Conservation (phyloP, 2,888 invertebrate species). For the Neuroscelio doddi region DNA sequence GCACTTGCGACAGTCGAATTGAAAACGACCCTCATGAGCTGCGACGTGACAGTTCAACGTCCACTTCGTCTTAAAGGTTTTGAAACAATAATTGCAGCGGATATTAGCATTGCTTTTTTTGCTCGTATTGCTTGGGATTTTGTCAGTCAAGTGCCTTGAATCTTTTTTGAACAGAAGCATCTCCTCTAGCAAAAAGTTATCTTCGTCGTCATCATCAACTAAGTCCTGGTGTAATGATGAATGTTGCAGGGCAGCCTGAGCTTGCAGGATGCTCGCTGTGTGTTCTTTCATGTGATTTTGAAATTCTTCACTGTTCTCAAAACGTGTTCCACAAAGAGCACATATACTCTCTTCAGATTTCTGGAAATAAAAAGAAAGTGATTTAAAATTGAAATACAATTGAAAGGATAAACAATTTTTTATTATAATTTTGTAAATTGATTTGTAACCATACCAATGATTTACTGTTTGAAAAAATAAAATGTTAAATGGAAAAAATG, state of each 20-base stretch:
- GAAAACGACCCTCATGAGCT: constrained; percentile 69
- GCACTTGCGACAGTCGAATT: constrained; percentile 69
- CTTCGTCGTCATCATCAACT: constrained; percentile 47
- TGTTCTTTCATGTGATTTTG: constrained; percentile 62
- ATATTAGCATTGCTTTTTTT: constrained; percentile 42
- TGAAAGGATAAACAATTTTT: neutral
- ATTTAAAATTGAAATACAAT: neutral
- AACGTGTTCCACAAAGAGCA: constrained; percentile 51
- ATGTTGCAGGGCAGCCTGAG: constrained; percentile 42
- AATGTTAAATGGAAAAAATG: too few relatives aligned
- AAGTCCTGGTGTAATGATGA: constrained; percentile 21
- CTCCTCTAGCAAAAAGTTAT: constrained; percentile 65
- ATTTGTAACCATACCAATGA: neutral
- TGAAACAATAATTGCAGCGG: constrained; percentile 68
- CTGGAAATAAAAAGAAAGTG: constrained; percentile 39
- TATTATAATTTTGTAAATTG: neutral
- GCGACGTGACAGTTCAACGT: constrained; percentile 69
- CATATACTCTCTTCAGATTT: constrained; percentile 49
- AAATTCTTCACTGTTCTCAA: constrained; percentile 49
- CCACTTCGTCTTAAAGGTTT: constrained; percentile 70
- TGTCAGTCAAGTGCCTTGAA: constrained; percentile 25
- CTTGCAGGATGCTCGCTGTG: constrained; percentile 52
- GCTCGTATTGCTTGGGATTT: constrained; percentile 12
- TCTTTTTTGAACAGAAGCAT: constrained; percentile 62
- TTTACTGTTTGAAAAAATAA: too few relatives aligned